Evolutionary conservation across 2,113 vertebrate genomes (phyloP), one percentile per base, ranked within the genome.

Genomic region (Cranoglanis bouderius): DNA sequence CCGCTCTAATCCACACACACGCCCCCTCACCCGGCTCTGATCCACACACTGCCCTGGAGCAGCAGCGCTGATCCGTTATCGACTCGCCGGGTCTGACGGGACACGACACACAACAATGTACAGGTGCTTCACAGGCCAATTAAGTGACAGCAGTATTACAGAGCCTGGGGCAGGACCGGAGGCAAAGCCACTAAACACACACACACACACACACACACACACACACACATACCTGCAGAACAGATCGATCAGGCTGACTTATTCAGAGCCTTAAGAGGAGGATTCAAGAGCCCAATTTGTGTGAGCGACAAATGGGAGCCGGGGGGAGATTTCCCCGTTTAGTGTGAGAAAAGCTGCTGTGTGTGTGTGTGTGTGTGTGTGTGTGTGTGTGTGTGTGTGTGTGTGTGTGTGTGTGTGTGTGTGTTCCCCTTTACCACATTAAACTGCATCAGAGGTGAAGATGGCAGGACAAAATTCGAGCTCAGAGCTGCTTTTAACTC

Each of bases 81-180:
- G 92, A 93, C 93, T 87, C 74, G 40, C 87, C n/a, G 59, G 89
- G 85, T 90, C 78, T 72, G 88, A 86, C 21, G 72, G 65, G 86
- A 35, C 10, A 29, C 24, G 46, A 75, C 40, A 38, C 87, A 80
- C 92, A 92, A 93, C 92, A 91, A 94, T 92, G 92, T 94, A 95
- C 94, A 95, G 92, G 94, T 91, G 95, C 95, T 95, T 95, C 92
- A 95, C 90, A 90, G 94, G 92, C 95, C 95, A 95, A 95, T 96
- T 96, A 95, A 95, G 93, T 95, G 93, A 93, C 94, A 93, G 92
- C 91, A 91, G 90, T 93, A 93, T 96, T 93, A 93, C 86, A 90
- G 92, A 91, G 95, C 96, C 96, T 87, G 92, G 89, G 94, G 95
- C 96, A 77, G 90, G 92, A 93, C 95, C 93, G 91, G 92, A 93